phyloP scores from a whole-genome alignment of 2,888 invertebrate species.

The Drosophila formosana region DNA sequence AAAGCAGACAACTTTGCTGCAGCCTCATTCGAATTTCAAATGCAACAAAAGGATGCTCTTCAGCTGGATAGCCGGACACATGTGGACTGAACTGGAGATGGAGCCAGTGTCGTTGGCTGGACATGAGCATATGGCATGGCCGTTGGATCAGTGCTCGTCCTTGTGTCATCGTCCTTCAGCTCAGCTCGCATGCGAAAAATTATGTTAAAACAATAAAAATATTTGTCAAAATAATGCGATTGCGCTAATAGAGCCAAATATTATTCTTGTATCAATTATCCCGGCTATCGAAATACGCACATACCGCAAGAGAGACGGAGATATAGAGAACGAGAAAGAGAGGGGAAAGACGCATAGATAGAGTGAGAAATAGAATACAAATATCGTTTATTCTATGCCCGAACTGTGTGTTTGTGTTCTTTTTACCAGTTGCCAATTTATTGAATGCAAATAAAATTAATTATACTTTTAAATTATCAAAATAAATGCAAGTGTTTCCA shows the following conservation, averaged over 20 bases:
- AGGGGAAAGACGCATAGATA: not conserved
- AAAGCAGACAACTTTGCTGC: conserved; percentile 10
- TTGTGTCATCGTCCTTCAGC: conserved; percentile 21
- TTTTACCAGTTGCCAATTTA: conserved; percentile 40
- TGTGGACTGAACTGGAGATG: not conserved
- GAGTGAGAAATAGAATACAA: conserved; percentile 6
- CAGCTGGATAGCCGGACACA: conserved; percentile 25
- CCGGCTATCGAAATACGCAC: conserved; percentile 57
- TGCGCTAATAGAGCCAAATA: conserved; percentile 81
- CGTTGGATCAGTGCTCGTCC: not conserved
- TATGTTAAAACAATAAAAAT: conserved; percentile 83
- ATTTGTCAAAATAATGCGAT: conserved; percentile 84
- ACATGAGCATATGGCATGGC: conserved; percentile 10
- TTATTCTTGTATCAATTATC: conserved; percentile 80
- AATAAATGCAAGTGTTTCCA: conserved; percentile 49
- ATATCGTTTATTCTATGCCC: conserved; percentile 16
- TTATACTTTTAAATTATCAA: conserved; percentile 71
- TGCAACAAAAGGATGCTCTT: conserved; percentile 50
- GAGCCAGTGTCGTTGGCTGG: conserved; percentile 3
- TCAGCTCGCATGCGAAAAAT: conserved; percentile 73
- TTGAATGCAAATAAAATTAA: conserved; percentile 56
- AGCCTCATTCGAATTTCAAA: conserved; percentile 79
- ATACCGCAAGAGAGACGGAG: conserved; percentile 1
- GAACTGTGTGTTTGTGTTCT: not conserved
- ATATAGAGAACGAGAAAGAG: not conserved